Base-by-base conservation (phyloP, 2,888 invertebrate genomes). In the Gari tellinella region DNA sequence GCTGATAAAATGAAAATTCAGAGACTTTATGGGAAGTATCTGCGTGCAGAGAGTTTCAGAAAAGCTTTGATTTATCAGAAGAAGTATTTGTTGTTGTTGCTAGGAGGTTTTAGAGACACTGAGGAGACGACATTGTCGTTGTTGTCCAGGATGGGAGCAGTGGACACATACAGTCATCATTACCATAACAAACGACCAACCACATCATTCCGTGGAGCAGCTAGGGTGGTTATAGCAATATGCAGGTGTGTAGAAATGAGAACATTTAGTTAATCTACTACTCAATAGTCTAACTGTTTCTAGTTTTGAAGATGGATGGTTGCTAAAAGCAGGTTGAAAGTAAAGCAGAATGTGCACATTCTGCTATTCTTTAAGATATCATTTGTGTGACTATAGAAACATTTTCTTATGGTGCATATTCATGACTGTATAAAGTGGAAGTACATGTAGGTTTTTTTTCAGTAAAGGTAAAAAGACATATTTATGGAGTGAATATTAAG, bases 51-150 rank as follows among this genome's bases (percentile, higher is more conserved):
- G 90, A 97, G 97, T 88, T 96, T 95, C 86, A 94, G 96, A 68
- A 97, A 97, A 91, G 96, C 97, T 15, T 93, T 98, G 61, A 94
- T 96, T 58, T 97, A 96, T 94, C 98, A 98, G 93, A 98, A 98
- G 92, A 94, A 95, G 21, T 98, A 97, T 91, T 92, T 98, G 61
- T 94, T 96, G 77, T 94, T 95, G 17, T 94, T 96, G 68, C 89
- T 96, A 49, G 92, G 89, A 75, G 94, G 93, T 49, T 95, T 92
- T 93, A 94, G 94, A 89, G 92, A 91, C 63, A 86, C 87, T 17
- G 91, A 91, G 76, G 92, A 86, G 80, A 94, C 90, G 83, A 94
- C 94, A 0, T 77, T 94, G 19, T 90, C 90, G 14, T 78, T 89
- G 90, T 92, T 86, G 82, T 93, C 90, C 67, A 92, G 83, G 88